A percentile compares a stretch with the other conserved stretches of the same genome.
These are phyloP conservation scores for Cheiracanthium punctorium DNA, from an alignment of 2,888 invertebrate species.

Conservation along the genomic window DNA sequence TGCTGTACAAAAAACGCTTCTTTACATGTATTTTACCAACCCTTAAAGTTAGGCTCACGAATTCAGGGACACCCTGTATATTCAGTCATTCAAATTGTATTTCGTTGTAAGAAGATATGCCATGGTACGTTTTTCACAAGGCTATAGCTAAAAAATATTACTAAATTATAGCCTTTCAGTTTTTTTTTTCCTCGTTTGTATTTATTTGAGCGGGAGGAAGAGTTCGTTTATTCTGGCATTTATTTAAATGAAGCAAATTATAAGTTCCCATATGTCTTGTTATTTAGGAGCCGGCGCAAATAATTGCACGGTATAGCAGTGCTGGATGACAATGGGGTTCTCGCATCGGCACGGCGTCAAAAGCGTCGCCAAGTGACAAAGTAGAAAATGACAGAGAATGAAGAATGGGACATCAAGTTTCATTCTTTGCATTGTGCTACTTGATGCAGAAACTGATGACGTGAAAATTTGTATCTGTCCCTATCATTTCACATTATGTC, in stretches of 20 bases:
- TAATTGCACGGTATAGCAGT: neutral
- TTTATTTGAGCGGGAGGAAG: no score
- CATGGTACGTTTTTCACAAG: no score
- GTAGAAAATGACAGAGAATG: constrained; percentile 10
- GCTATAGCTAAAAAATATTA: no score
- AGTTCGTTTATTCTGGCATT: no score
- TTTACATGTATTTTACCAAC: no score
- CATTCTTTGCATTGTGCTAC: neutral
- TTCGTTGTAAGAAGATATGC: no score
- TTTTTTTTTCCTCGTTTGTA: no score
- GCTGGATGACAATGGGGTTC: neutral
- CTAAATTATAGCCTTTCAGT: no score
- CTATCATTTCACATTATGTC: neutral
- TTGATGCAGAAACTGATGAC: neutral
- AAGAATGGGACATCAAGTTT: neutral
- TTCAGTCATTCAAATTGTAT: no score
- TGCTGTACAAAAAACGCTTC: no score
- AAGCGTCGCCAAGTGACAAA: neutral
- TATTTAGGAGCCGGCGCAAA: constrained; percentile 1
- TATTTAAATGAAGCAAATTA: neutral
- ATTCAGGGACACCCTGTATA: no score
- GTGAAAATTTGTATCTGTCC: neutral
- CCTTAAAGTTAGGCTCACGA: no score
- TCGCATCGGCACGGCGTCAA: neutral
- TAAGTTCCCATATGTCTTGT: neutral